Evolutionary conservation across 2,888 invertebrate genomes (phyloP).

Genomic region (Rhagonycha fulva): DNA sequence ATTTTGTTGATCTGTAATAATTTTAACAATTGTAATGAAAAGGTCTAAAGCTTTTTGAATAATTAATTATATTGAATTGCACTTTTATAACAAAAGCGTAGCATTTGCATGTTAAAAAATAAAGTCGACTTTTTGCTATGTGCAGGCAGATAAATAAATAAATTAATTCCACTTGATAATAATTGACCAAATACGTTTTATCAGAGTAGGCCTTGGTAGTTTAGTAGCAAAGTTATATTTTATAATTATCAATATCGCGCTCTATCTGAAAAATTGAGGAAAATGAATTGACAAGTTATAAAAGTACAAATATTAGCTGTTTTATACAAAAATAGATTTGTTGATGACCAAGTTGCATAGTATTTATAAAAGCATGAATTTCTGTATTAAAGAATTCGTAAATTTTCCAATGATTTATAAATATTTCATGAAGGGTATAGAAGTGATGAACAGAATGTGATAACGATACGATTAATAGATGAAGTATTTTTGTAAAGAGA

Average conservation of each 20-base stretch:
- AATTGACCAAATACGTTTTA: slow-evolving; percentile 4
- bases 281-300: slow-evolving; percentile 27
- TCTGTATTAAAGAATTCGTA: slow-evolving; percentile 12
- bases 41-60: slow-evolving; percentile 12
- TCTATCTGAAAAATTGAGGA: slow-evolving; percentile 40
- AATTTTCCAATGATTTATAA: slow-evolving; percentile 32
- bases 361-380: background rate
- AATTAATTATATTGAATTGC: background rate
- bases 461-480: slow-evolving; percentile 41
- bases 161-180: background rate
- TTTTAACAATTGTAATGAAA: slow-evolving; percentile 21
- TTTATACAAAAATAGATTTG: slow-evolving; percentile 14
- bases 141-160: background rate
- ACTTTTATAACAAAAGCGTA: background rate
- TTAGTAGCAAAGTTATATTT: slow-evolving; percentile 39
- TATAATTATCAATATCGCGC: slow-evolving; percentile 34
- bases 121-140: background rate
- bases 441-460: slow-evolving; percentile 51
- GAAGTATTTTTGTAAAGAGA: slow-evolving; percentile 51
- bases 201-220: slow-evolving; percentile 49
- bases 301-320: slow-evolving; percentile 22
- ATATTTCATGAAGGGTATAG: slow-evolving; percentile 28
- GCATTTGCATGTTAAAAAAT: background rate
- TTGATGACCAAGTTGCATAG: slow-evolving; percentile 23
- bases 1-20: slow-evolving; percentile 27